Conservation (phyloP, 92 coral and sea anemone species). For the Nematostella vectensis region DNA sequence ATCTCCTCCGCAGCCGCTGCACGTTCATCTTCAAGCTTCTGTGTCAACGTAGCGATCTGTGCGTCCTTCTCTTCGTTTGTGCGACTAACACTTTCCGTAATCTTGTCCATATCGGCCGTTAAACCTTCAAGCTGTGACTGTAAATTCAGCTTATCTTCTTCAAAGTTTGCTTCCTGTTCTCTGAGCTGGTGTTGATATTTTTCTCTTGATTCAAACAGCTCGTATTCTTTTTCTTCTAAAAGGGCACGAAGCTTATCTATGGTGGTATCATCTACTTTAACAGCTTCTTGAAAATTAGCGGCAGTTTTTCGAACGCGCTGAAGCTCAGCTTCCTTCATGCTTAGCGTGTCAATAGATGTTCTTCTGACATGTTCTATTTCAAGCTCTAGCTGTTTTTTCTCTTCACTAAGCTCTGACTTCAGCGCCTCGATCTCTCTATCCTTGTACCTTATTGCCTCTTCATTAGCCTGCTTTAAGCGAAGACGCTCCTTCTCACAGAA, state of each 20-base stretch:
- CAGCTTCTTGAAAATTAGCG: slow-evolving; percentile 22
- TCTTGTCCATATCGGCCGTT: slow-evolving; percentile 30
- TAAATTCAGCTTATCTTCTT: slow-evolving; percentile 20
- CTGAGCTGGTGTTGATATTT: slow-evolving; percentile 1
- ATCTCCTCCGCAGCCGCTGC: slow-evolving; percentile 1
- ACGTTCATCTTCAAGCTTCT: slow-evolving; percentile 13
- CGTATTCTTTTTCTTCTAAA: slow-evolving; percentile 16
- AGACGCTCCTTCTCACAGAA: slow-evolving; percentile 42
- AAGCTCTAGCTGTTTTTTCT: slow-evolving; percentile 7
- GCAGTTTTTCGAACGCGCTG: slow-evolving; percentile 14
- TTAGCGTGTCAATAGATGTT: background rate
- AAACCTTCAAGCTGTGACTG: slow-evolving; percentile 31
- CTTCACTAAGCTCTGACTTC: slow-evolving; percentile 16
- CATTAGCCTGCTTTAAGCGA: slow-evolving; percentile 22
- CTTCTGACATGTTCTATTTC: slow-evolving; percentile 11
- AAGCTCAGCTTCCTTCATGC: slow-evolving; percentile 20
- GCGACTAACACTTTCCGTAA: slow-evolving; percentile 16
- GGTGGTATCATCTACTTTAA: slow-evolving; percentile 13
- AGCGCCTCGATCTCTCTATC: slow-evolving; percentile 23
- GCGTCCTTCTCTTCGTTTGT: slow-evolving; percentile 29
- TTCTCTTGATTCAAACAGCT: background rate
- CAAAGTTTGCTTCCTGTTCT: slow-evolving; percentile 5
- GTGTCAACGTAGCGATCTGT: slow-evolving; percentile 21
- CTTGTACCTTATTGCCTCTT: slow-evolving; percentile 9
- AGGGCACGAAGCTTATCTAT: slow-evolving; percentile 4